phyloP scores from a whole-genome alignment of 2,888 invertebrate species.

The Alloscopus bannaensis region DNA sequence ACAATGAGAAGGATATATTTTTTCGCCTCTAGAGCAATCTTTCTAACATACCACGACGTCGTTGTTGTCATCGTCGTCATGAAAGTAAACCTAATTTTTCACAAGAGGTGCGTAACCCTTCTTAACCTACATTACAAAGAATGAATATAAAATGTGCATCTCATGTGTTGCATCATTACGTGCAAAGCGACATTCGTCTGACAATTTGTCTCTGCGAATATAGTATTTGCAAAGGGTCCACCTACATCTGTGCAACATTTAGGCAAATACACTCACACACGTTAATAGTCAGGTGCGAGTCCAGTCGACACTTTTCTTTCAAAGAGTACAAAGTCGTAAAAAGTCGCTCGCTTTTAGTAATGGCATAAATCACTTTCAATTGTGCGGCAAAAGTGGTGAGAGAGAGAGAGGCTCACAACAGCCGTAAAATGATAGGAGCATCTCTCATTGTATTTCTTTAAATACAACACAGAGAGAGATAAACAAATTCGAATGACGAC shows the following conservation, averaged over 20 bases:
- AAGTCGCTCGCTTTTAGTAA: conserved; percentile 36
- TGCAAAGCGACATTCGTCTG: conserved; percentile 12
- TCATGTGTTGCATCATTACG: no score
- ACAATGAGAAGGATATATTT: no score
- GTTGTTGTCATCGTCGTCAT: background rate
- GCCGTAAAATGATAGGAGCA: no score
- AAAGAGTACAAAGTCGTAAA: conserved; percentile 41
- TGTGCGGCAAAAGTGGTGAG: no score
- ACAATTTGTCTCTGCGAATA: conserved; percentile 2
- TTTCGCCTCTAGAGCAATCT: no score
- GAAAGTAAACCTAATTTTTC: conserved; percentile 41
- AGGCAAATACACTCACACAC: background rate
- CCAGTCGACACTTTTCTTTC: background rate
- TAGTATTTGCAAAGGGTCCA: background rate
- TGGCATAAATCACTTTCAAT: conserved; percentile 37
- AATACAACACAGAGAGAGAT: background rate
- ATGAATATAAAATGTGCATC: no score
- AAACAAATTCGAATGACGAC: background rate
- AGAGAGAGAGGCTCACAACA: no score
- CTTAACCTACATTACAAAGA: no score
- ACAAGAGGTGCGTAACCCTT: conserved; percentile 30
- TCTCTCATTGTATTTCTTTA: no score
- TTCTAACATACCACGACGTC: no score
- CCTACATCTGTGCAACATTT: background rate
- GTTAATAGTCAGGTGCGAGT: background rate